Percentiles rank a stretch among this genome's conserved stretches.
Conservation (phyloP, 2,113 vertebrate genomes). For the Dipodomys ordii region DNA sequence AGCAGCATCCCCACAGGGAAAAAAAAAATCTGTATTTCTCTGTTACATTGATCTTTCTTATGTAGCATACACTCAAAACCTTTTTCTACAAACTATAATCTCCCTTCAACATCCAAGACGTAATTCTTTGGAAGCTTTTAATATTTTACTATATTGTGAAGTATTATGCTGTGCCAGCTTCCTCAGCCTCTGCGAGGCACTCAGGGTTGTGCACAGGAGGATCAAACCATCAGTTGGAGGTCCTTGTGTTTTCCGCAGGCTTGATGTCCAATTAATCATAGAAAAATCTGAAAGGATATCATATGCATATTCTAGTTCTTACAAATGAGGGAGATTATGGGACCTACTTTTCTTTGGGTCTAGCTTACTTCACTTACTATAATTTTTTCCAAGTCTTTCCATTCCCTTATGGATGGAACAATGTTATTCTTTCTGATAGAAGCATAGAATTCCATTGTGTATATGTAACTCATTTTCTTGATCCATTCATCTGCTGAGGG, state of each 20-base stretch:
- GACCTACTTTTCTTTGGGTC: no score
- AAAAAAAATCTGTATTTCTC: neutral
- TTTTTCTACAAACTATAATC: neutral
- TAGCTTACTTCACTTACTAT: no score
- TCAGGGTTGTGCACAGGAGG: conserved; percentile 63
- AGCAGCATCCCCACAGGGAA: neutral
- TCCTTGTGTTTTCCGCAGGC: conserved; percentile 22
- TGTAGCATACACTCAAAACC: neutral
- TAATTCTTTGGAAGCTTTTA: neutral
- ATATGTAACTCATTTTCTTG: no score
- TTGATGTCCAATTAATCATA: neutral
- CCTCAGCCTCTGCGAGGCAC: conserved; percentile 55
- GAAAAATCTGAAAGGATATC: no score
- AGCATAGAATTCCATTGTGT: no score
- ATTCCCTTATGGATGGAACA: no score
- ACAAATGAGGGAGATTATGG: no score
- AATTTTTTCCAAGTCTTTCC: no score
- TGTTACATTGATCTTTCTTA: neutral
- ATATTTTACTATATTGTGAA: neutral
- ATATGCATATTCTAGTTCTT: no score
- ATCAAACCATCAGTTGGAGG: neutral
- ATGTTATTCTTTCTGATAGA: no score
- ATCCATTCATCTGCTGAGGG: no score
- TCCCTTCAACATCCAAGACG: neutral
- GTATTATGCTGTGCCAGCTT: conserved; percentile 24